phyloP scores from a whole-genome alignment of 2,888 invertebrate genomes.

The Acanthosepion lycidas region DNA sequence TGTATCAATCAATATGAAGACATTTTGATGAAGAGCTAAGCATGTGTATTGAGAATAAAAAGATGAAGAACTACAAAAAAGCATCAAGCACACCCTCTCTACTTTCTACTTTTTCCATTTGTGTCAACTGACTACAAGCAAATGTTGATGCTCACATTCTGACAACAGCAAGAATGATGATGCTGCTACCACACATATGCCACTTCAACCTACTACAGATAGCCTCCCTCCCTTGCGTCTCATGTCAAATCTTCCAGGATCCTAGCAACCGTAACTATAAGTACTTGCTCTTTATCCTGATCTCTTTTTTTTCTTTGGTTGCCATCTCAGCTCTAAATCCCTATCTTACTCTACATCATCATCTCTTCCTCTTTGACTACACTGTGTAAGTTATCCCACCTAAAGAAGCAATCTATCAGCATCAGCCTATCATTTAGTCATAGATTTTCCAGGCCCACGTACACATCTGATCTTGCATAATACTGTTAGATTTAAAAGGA shows the following conservation, averaged over 20 bases:
- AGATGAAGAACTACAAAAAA: background rate
- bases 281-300: background rate
- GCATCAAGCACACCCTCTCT: background rate
- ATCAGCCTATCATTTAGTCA: background rate
- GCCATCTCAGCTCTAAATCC: background rate
- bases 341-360: background rate
- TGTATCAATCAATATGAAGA: background rate
- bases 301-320: background rate
- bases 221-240: background rate
- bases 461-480: background rate
- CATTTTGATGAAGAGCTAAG: background rate
- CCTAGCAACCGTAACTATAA: constrained; percentile 33
- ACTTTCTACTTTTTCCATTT: background rate
- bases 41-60: background rate
- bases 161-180: no score
- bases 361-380: background rate
- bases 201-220: background rate
- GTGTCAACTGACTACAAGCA: constrained; percentile 18
- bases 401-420: background rate
- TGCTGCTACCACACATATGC: background rate
- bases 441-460: background rate
- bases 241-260: constrained; percentile 33
- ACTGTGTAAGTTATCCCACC: background rate
- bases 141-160: background rate
- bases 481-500: background rate